A percentile compares a stretch with the other conserved stretches of the same genome.
phyloP scores from a whole-genome alignment of 2,113 vertebrate species.

The Naja naja region DNA sequence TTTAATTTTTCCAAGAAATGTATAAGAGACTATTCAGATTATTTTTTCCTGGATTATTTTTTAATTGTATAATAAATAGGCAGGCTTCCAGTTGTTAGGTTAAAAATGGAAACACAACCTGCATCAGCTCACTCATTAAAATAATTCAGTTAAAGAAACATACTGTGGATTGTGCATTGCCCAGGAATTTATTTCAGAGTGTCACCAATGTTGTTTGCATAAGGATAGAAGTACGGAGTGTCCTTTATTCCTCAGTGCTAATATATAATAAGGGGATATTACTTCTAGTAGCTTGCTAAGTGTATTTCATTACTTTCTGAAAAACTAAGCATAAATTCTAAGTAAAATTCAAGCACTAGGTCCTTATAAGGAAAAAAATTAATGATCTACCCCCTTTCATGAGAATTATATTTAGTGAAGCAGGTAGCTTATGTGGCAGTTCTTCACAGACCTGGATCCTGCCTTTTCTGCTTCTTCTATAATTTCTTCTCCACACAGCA shows the following conservation, averaged over 20 bases:
- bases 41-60: no score
- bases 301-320: background rate
- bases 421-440: no score
- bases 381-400: no score
- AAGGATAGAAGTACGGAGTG: background rate
- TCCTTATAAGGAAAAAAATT: background rate
- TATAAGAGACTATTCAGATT: background rate
- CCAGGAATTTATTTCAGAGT: background rate
- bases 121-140: background rate
- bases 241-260: background rate
- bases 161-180: background rate
- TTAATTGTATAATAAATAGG: background rate
- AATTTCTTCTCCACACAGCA: background rate
- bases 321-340: background rate
- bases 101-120: background rate
- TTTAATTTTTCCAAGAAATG: background rate
- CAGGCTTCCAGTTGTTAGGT: background rate
- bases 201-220: background rate
- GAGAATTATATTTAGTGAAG: background rate
- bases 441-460: no score
- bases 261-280: background rate
- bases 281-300: background rate
- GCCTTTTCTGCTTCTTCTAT: background rate
- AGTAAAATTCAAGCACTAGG: background rate
- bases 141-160: background rate